Percentiles rank a stretch among this genome's conserved stretches.
Evolutionary conservation across 2,888 invertebrate species (phyloP).

Genomic region (Tromatobia lineatoria): DNA sequence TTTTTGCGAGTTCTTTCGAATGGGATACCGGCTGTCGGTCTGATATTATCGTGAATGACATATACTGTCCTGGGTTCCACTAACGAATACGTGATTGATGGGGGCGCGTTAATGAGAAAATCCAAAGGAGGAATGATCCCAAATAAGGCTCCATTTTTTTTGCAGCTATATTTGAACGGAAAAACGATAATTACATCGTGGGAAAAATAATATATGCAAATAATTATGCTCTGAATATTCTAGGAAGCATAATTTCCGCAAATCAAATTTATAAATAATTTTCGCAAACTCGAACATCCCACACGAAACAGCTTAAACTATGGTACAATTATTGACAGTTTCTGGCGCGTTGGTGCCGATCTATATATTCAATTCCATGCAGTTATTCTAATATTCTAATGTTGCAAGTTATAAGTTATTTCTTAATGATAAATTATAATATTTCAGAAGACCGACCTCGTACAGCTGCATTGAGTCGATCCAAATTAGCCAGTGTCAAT

Average conservation of each 20-base stretch:
- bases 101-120: constrained; percentile 39
- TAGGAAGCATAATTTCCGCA: background rate
- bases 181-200: background rate
- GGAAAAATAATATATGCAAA: background rate
- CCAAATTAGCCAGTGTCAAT: constrained; percentile 84
- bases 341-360: too few species aligned
- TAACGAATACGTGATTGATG: constrained; percentile 55
- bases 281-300: too few species aligned
- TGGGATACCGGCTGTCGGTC: constrained; percentile 37
- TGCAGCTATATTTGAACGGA: background rate
- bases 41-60: constrained; percentile 57
- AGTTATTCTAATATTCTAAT: too few species aligned
- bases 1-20: background rate
- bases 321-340: too few species aligned
- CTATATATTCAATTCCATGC: too few species aligned
- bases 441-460: constrained; percentile 78
- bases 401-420: too few species aligned
- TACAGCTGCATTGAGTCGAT: constrained; percentile 83
- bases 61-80: constrained; percentile 33
- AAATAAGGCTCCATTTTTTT: background rate
- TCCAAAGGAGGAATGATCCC: background rate
- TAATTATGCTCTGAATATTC: background rate
- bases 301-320: too few species aligned
- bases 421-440: background rate
- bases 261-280: too few species aligned